Conservation (phyloP, 2,797 vertebrate genomes). For the Oryzias dopingdopingensis region DNA sequence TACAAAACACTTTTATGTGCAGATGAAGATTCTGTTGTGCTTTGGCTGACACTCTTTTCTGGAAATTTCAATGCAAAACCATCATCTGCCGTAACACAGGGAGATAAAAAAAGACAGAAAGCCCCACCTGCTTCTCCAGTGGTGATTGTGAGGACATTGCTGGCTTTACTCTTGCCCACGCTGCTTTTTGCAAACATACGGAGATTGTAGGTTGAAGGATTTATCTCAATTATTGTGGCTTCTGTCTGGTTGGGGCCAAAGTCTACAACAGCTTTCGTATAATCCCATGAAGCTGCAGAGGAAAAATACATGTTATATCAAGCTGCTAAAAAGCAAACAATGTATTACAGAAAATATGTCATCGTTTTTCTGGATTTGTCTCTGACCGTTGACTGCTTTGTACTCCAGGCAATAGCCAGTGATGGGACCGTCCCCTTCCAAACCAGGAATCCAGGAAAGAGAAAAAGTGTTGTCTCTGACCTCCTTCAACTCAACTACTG, state of each 20-base stretch:
- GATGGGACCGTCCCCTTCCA: slow-evolving; percentile 53
- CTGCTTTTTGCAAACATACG: slow-evolving; percentile 68
- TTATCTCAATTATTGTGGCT: slow-evolving; percentile 64
- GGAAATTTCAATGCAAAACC: background rate
- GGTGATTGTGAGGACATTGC: slow-evolving; percentile 65
- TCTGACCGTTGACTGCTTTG: slow-evolving; percentile 59
- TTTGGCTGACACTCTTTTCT: background rate
- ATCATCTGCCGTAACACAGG: background rate
- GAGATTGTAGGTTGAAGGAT: slow-evolving; percentile 64
- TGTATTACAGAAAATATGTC: slow-evolving; percentile 4
- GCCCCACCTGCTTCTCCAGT: slow-evolving; percentile 55
- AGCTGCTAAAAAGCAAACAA: background rate
- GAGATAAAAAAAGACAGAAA: background rate
- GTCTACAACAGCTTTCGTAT: slow-evolving; percentile 44
- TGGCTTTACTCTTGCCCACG: slow-evolving; percentile 53
- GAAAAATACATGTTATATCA: background rate
- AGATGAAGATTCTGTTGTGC: background rate
- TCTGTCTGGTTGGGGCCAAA: slow-evolving; percentile 52
- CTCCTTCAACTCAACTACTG: slow-evolving; percentile 49
- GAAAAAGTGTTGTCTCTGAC: slow-evolving; percentile 46
- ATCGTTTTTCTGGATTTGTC: background rate
- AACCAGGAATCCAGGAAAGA: slow-evolving; percentile 59
- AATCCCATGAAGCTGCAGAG: slow-evolving; percentile 61
- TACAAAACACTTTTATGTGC: background rate
- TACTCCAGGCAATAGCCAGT: slow-evolving; percentile 61